Conservation (phyloP, 2,888 invertebrate species). For the Apantesis nais region DNA sequence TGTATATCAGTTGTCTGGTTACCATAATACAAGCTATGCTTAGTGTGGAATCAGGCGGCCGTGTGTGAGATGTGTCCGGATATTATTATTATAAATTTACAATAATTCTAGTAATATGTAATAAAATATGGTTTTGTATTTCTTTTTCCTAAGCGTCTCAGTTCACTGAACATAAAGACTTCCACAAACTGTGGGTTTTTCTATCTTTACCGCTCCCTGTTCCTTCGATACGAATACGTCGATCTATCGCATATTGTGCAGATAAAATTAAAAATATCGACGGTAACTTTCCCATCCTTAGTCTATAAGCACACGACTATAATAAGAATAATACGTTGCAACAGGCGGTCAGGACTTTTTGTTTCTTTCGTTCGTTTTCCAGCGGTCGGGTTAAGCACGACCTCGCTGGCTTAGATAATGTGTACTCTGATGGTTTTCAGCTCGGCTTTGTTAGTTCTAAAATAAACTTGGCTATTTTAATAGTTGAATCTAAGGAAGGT, state of each 20-base stretch:
- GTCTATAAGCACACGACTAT: slow-evolving; percentile 48
- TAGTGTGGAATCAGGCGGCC: too few species aligned
- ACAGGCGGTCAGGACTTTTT: slow-evolving; percentile 56
- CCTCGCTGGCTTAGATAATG: slow-evolving; percentile 45
- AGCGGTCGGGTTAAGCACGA: slow-evolving; percentile 53
- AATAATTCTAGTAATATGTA: neutral
- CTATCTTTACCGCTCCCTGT: too few species aligned
- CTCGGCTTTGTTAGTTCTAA: slow-evolving; percentile 36
- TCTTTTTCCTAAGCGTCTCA: neutral
- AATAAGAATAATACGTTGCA: slow-evolving; percentile 60
- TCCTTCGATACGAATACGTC: neutral
- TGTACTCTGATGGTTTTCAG: slow-evolving; percentile 40
- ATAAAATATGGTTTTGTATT: neutral
- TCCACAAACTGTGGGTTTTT: neutral
- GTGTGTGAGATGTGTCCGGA: too few species aligned
- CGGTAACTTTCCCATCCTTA: slow-evolving; percentile 27
- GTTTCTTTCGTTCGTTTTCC: slow-evolving; percentile 53
- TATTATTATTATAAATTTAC: too few species aligned
- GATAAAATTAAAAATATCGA: slow-evolving; percentile 4
- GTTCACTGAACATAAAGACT: neutral
- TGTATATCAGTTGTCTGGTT: too few species aligned
- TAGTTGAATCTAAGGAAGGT: slow-evolving; percentile 11
- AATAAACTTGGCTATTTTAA: slow-evolving; percentile 35
- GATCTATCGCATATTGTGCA: neutral
- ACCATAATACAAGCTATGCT: too few species aligned